Percentiles rank a stretch among this genome's conserved stretches.
These are phyloP conservation scores for Trissolcus japonicus DNA, from an alignment of 2,888 invertebrate genomes.

Conservation along the genomic window DNA sequence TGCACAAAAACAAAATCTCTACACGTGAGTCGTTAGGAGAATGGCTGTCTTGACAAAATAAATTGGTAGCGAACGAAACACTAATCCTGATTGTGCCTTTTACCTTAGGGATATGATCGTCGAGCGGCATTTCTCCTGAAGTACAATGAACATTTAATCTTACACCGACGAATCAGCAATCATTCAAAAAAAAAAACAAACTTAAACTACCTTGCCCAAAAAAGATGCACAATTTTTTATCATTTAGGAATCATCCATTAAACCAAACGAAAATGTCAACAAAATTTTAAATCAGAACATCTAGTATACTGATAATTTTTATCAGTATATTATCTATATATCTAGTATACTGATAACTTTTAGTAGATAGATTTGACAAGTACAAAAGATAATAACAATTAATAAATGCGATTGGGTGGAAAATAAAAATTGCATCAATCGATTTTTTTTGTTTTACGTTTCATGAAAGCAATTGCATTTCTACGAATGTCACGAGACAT, in stretches of 20 bases:
- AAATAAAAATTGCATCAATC: background rate
- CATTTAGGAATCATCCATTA: no score
- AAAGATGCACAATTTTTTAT: no score
- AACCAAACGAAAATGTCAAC: no score
- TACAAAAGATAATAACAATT: no score
- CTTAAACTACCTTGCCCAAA: background rate
- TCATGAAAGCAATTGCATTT: slow-evolving; percentile 7
- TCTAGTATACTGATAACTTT: no score
- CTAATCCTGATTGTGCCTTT: slow-evolving; percentile 37
- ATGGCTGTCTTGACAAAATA: slow-evolving; percentile 37
- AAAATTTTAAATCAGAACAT: no score
- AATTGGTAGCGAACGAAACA: slow-evolving; percentile 37
- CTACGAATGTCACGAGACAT: slow-evolving; percentile 15
- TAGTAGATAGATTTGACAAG: background rate
- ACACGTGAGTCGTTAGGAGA: slow-evolving; percentile 26
- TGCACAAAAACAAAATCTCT: slow-evolving; percentile 16
- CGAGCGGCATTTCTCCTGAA: slow-evolving; percentile 35
- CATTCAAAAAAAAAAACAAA: background rate
- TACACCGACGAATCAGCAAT: slow-evolving; percentile 13
- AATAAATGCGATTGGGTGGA: no score
- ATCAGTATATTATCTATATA: no score
- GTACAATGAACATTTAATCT: slow-evolving; percentile 26
- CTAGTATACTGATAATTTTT: no score
- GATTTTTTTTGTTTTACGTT: slow-evolving; percentile 1
- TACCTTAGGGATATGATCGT: slow-evolving; percentile 45